phyloP scores from a whole-genome alignment of 2,113 vertebrate species.

The Pycnonotus jocosus region DNA sequence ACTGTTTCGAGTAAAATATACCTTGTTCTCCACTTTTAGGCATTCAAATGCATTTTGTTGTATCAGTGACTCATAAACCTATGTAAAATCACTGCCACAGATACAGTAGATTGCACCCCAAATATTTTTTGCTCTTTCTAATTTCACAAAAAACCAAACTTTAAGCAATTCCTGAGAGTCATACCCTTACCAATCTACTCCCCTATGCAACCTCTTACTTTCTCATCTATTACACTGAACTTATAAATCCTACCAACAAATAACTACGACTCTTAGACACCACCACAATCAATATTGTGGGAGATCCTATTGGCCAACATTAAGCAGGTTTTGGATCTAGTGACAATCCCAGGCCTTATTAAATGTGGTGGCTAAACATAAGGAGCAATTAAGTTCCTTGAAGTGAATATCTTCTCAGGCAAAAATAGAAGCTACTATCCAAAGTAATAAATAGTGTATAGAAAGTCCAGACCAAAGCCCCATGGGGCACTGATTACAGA shows the following conservation, averaged over 20 bases:
- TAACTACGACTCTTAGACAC: background rate
- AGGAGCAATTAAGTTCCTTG: slow-evolving; percentile 12
- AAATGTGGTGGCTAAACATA: slow-evolving; percentile 10
- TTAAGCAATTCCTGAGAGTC: background rate
- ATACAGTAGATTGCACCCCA: background rate
- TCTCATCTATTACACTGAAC: background rate
- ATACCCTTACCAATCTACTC: background rate
- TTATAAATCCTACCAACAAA: background rate
- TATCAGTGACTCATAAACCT: background rate
- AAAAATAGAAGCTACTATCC: slow-evolving; percentile 22
- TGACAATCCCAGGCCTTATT: background rate
- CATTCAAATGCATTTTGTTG: background rate
- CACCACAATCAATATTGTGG: background rate
- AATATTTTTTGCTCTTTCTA: background rate
- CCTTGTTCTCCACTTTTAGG: background rate
- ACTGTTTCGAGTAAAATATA: background rate
- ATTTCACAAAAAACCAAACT: background rate
- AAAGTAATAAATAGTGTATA: background rate
- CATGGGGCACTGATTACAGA: slow-evolving; percentile 21
- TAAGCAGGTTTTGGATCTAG: background rate
- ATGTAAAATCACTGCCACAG: background rate
- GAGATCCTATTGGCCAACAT: background rate
- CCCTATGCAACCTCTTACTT: background rate
- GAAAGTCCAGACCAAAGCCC: slow-evolving; percentile 4
- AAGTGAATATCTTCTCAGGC: background rate